A percentile compares a stretch with the other conserved stretches of the same genome.
Evolutionary conservation across 2,888 invertebrate species (phyloP).

Genomic region (Emesis furor): DNA sequence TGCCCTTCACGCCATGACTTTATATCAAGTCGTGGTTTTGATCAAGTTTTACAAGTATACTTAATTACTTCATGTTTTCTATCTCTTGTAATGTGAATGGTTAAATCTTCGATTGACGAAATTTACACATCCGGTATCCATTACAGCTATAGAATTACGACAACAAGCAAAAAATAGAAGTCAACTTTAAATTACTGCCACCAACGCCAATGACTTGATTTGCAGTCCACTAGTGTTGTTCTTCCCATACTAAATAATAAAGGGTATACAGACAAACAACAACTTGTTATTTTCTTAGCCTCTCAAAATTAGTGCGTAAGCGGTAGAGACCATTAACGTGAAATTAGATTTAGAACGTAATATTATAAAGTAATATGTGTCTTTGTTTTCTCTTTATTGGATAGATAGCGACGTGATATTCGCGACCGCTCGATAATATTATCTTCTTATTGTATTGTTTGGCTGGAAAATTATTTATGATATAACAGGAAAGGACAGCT

Average conservation of each 20-base stretch:
- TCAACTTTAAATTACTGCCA: conserved; percentile 8
- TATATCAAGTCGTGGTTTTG: conserved; percentile 15
- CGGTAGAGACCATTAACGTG: not conserved
- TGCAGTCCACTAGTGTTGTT: conserved; percentile 6
- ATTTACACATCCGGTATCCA: conserved; percentile 8
- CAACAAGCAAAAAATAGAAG: not conserved
- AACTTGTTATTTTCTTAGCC: not conserved
- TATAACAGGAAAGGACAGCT: too few relatives aligned
- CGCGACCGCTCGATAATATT: not conserved
- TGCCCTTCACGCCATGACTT: conserved; percentile 3
- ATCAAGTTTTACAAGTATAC: not conserved
- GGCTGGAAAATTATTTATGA: too few relatives aligned
- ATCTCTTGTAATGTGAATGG: not conserved
- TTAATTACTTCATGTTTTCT: conserved; percentile 4
- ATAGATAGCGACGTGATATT: not conserved
- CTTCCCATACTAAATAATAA: conserved; percentile 20
- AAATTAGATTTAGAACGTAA: not conserved
- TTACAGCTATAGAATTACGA: not conserved
- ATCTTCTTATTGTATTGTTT: too few relatives aligned
- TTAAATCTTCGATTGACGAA: conserved; percentile 8
- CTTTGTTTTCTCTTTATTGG: not conserved
- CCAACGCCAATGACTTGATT: conserved; percentile 1
- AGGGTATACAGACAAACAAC: conserved; percentile 7
- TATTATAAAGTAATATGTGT: not conserved
- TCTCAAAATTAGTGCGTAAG: not conserved